Percentiles rank a stretch among this genome's conserved stretches.
These are phyloP conservation scores for Noturus placidus DNA, from an alignment of 2,113 vertebrate genomes.

Conservation along the genomic window DNA sequence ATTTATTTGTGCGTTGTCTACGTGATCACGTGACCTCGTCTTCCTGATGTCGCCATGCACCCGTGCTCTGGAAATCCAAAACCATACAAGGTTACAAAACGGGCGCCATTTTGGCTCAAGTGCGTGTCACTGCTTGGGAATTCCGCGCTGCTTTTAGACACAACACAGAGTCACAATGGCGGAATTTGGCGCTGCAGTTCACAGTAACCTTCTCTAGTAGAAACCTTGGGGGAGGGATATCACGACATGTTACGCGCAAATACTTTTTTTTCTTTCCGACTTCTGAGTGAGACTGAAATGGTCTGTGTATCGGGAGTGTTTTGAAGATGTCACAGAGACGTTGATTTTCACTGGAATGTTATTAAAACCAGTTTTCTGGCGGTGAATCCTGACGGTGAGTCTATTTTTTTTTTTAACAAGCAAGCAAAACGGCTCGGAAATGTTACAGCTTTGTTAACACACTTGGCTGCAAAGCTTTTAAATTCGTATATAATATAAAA, in stretches of 20 bases:
- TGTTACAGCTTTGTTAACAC: not conserved
- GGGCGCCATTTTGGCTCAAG: slow-evolving; percentile 63
- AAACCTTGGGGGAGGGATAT: slow-evolving; percentile 65
- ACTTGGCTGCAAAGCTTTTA: not conserved
- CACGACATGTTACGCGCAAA: slow-evolving; percentile 62
- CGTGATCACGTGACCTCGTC: not conserved
- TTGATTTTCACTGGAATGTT: not conserved
- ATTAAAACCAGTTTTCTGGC: not conserved
- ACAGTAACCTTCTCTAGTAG: slow-evolving; percentile 50
- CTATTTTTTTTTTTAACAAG: not conserved
- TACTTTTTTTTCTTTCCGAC: slow-evolving; percentile 60
- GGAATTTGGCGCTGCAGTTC: slow-evolving; percentile 46
- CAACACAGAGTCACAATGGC: slow-evolving; percentile 66
- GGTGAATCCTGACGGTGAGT: slow-evolving; percentile 23
- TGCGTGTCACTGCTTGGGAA: not conserved
- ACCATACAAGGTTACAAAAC: slow-evolving; percentile 61
- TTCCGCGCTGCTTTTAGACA: not conserved
- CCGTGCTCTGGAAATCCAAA: slow-evolving; percentile 29
- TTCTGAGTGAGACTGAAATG: slow-evolving; percentile 43
- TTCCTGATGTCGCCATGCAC: slow-evolving; percentile 20
- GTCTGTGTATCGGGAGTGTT: not conserved
- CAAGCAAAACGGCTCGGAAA: not conserved
- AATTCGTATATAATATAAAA: not conserved
- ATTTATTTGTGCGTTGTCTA: too few species aligned
- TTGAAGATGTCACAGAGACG: not conserved